These are phyloP conservation scores for Cliona cf. orientalis DNA, from an alignment of 37 sponge, comb jelly and placozoan genomes.

Conservation along the genomic window DNA sequence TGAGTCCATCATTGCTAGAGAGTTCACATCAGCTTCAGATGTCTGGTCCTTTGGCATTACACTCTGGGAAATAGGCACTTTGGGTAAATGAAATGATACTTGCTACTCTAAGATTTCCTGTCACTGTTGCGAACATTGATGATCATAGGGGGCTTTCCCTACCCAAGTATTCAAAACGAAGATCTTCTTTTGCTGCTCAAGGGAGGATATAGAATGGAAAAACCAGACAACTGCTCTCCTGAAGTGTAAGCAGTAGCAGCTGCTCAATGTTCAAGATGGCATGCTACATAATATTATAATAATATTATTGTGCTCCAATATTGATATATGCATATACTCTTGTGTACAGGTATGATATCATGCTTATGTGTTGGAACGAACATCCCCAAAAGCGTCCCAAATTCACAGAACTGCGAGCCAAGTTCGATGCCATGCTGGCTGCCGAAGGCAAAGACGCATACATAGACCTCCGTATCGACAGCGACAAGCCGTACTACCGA, in stretches of 20 bases:
- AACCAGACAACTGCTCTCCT: constrained; percentile 70
- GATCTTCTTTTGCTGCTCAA: constrained; percentile 51
- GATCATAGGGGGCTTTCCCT: constrained; percentile 67
- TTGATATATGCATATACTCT: not conserved
- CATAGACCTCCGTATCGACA: constrained; percentile 53
- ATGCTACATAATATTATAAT: too few species aligned
- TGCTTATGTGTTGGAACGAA: constrained; percentile 67
- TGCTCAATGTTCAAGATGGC: too few species aligned
- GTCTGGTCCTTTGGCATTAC: too few species aligned
- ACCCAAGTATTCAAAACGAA: constrained; percentile 57
- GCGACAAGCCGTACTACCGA: constrained; percentile 37
- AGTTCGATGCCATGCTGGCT: constrained; percentile 38
- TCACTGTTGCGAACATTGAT: too few species aligned
- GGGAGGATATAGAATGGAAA: constrained; percentile 59
- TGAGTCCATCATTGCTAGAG: too few species aligned
- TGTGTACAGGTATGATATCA: constrained; percentile 51
- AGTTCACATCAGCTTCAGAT: too few species aligned
- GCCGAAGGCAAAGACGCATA: constrained; percentile 5
- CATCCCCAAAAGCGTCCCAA: constrained; percentile 29
- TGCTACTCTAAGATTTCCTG: too few species aligned
- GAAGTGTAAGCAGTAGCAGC: constrained; percentile 75
- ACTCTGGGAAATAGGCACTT: too few species aligned
- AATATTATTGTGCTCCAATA: too few species aligned
- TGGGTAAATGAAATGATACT: too few species aligned
- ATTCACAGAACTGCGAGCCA: constrained; percentile 36